Conservation (phyloP, 1,140 invertebrate genomes). For the Drosophila orena region DNA sequence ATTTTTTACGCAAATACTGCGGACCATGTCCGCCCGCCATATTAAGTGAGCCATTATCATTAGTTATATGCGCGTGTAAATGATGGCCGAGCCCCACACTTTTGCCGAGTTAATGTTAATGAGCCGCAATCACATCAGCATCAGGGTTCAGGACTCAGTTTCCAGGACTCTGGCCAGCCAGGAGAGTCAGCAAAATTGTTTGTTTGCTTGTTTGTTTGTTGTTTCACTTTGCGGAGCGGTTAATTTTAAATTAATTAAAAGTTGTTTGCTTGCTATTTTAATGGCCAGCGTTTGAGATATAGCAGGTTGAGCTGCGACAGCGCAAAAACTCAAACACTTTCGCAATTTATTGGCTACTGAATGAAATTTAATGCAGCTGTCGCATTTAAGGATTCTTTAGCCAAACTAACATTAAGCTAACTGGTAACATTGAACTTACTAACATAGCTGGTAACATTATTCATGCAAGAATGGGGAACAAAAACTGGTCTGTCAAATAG, state of each 20-base stretch:
- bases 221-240: slow-evolving; percentile 43
- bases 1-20: slow-evolving; percentile 48
- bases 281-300: slow-evolving; percentile 7
- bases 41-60: slow-evolving; percentile 72
- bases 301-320: slow-evolving; percentile 3
- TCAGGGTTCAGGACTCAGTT: slow-evolving; percentile 21
- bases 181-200: slow-evolving; percentile 40
- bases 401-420: no score
- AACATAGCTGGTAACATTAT: no score
- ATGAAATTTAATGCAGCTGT: neutral
- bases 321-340: neutral
- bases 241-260: slow-evolving; percentile 67
- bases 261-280: slow-evolving; percentile 48
- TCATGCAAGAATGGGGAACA: no score
- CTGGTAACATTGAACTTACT: no score
- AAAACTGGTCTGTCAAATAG: neutral
- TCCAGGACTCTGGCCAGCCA: slow-evolving; percentile 6
- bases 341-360: neutral
- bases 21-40: slow-evolving; percentile 38
- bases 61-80: slow-evolving; percentile 57
- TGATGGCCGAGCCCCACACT: slow-evolving; percentile 26
- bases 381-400: neutral
- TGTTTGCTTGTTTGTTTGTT: slow-evolving; percentile 47
- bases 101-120: slow-evolving; percentile 50
- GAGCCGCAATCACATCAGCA: slow-evolving; percentile 61